Evolutionary conservation across 1,140 invertebrate genomes (phyloP).

Genomic region (Dinothrombium tinctorium): DNA sequence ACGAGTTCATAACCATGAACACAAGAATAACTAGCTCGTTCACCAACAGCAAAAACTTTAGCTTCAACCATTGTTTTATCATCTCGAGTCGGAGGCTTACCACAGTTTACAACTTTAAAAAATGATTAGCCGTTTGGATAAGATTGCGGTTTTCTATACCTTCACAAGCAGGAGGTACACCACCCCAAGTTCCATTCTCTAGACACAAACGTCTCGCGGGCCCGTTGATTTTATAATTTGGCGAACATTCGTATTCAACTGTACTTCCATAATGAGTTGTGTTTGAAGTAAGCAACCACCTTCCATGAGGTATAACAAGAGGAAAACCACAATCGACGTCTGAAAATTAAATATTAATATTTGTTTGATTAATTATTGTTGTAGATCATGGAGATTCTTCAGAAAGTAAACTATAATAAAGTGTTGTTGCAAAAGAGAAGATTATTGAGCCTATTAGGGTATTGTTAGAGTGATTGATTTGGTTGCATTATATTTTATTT

Average conservation of each 20-base stretch:
- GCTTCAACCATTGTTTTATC: slow-evolving; percentile 26
- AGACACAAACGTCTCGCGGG: slow-evolving; percentile 26
- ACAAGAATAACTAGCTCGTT: slow-evolving; percentile 52
- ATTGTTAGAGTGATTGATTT: no score
- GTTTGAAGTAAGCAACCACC: slow-evolving; percentile 15
- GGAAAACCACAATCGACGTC: slow-evolving; percentile 18
- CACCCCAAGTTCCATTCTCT: slow-evolving; percentile 55
- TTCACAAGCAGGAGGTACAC: slow-evolving; percentile 45
- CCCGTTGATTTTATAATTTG: slow-evolving; percentile 46
- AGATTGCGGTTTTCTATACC: no score
- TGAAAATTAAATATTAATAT: no score
- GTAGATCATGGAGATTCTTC: no score
- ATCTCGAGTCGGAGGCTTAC: slow-evolving; percentile 11
- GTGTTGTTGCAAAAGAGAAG: no score
- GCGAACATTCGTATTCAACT: slow-evolving; percentile 54
- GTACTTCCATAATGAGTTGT: slow-evolving; percentile 56
- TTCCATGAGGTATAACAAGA: slow-evolving; percentile 13
- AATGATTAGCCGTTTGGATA: no score
- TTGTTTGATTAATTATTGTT: no score
- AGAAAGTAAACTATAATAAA: no score
- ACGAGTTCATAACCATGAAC: slow-evolving; percentile 47
- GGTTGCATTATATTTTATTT: no score
- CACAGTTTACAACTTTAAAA: slow-evolving; percentile 16
- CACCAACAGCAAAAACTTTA: slow-evolving; percentile 41
- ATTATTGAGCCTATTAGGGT: no score